These are phyloP conservation scores for Colletes gigas DNA, from an alignment of 1,140 invertebrate species.

Conservation along the genomic window DNA sequence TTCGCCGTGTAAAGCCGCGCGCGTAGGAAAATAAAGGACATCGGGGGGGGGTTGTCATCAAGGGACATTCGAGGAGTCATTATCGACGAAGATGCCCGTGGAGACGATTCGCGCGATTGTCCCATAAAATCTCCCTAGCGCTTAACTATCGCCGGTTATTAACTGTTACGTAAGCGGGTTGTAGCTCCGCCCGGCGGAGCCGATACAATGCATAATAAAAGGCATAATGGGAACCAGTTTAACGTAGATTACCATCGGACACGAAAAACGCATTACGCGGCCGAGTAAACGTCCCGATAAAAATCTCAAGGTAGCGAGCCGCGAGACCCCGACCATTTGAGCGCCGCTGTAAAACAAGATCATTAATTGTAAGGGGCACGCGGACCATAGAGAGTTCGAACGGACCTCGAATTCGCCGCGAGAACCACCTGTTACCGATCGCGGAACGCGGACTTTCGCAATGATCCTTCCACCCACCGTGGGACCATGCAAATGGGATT, in stretches of 20 bases:
- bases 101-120: not conserved
- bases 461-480: conserved; percentile 51
- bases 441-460: conserved; percentile 47
- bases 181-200: not conserved
- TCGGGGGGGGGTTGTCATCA: too few species aligned
- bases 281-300: conserved; percentile 39
- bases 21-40: not conserved
- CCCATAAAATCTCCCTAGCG: not conserved
- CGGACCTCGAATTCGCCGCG: conserved; percentile 4
- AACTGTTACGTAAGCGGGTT: not conserved
- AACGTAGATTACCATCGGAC: conserved; percentile 6
- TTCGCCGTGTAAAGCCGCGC: not conserved
- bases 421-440: conserved; percentile 49
- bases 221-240: not conserved
- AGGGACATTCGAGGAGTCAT: not conserved
- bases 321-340: not conserved
- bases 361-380: conserved; percentile 28
- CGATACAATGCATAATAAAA: conserved; percentile 27
- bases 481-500: conserved; percentile 51
- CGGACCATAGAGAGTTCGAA: conserved; percentile 33
- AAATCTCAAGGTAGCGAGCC: conserved; percentile 27
- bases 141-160: not conserved
- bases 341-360: conserved; percentile 19
- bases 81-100: not conserved
- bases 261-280: conserved; percentile 52